Evolutionary conservation across 2,888 invertebrate genomes (phyloP).

Genomic region (Hyles lineata): DNA sequence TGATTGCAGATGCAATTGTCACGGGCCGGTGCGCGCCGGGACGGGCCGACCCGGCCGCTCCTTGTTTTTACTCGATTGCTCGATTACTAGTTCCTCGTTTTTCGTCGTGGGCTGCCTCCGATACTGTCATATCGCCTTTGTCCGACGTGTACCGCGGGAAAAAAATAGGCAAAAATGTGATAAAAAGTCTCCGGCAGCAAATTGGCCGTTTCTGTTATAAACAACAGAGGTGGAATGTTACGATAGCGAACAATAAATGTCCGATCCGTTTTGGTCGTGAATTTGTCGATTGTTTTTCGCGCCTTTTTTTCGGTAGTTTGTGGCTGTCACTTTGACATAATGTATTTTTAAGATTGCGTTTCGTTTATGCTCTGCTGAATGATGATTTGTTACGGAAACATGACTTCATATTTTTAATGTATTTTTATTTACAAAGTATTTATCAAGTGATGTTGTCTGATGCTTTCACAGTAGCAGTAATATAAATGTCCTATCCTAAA

Average conservation of each 20-base stretch:
- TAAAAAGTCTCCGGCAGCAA: slow-evolving; percentile 81
- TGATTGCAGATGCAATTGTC: slow-evolving; percentile 80
- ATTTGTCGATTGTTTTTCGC: slow-evolving; percentile 80
- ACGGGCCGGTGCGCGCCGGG: slow-evolving; percentile 65
- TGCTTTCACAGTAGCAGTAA: too few relatives aligned
- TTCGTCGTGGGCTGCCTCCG: slow-evolving; percentile 71
- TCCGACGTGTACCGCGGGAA: slow-evolving; percentile 64
- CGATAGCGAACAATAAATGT: slow-evolving; percentile 83
- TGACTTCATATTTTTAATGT: slow-evolving; percentile 5
- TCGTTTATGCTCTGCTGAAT: slow-evolving; percentile 37
- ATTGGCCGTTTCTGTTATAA: slow-evolving; percentile 83
- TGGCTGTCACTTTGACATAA: slow-evolving; percentile 73
- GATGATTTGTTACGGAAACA: slow-evolving; percentile 39
- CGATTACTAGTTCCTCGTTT: slow-evolving; percentile 79
- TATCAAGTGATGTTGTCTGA: background rate
- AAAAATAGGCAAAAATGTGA: slow-evolving; percentile 70
- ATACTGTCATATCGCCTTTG: slow-evolving; percentile 84
- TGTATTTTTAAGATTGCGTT: slow-evolving; percentile 51
- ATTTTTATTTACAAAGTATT: background rate
- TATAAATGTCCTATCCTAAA: too few relatives aligned
- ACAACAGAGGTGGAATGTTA: slow-evolving; percentile 82
- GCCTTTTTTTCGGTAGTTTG: slow-evolving; percentile 74
- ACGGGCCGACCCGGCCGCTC: slow-evolving; percentile 59
- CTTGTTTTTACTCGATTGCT: slow-evolving; percentile 80
- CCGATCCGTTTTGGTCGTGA: slow-evolving; percentile 75